phyloP scores from a whole-genome alignment of 2,888 invertebrate species.

The Apomyelois bistriatella region DNA sequence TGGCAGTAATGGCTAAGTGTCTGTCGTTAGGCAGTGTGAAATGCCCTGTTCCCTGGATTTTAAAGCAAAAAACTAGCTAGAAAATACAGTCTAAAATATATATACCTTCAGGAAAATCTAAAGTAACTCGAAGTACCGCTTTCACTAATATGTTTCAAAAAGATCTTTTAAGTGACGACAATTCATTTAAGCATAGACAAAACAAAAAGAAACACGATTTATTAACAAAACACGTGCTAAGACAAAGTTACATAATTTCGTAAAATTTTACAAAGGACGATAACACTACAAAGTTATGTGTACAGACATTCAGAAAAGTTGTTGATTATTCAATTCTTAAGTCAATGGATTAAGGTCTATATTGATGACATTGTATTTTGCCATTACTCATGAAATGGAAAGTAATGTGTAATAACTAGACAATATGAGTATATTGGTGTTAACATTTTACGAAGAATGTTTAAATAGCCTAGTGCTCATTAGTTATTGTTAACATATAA shows the following conservation, averaged over 20 bases:
- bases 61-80: no score
- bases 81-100: no score
- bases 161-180: no score
- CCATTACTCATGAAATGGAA: not conserved
- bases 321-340: not conserved
- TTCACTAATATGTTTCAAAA: not conserved
- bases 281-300: not conserved
- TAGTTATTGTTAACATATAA: no score
- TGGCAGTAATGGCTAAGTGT: no score
- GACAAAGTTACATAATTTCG: not conserved
- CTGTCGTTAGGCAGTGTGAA: no score
- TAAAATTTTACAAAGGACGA: constrained; percentile 1
- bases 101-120: no score
- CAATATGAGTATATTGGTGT: not conserved
- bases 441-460: not conserved
- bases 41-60: no score
- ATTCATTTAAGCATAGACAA: not conserved
- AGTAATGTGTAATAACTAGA: not conserved
- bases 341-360: not conserved
- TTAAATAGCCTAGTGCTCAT: no score
- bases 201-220: not conserved
- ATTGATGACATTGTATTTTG: not conserved
- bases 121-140: no score
- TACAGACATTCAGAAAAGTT: not conserved
- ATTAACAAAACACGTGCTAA: constrained; percentile 1